Conservation (phyloP, 2,888 invertebrate species). For the Criorhina ranunculi region DNA sequence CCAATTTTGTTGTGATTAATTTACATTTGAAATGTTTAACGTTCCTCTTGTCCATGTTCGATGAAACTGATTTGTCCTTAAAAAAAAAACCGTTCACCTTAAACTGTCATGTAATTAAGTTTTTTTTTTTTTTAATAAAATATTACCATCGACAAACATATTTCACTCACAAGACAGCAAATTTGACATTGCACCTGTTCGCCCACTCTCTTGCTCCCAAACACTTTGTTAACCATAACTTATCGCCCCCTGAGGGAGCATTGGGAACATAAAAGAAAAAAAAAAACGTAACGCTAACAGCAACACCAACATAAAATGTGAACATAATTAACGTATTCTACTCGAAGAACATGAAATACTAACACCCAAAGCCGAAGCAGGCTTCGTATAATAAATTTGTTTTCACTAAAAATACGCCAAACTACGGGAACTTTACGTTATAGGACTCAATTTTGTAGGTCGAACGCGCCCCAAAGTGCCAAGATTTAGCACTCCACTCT, state of each 20-base stretch:
- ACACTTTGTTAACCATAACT: conserved; percentile 11
- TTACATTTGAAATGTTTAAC: too few species aligned
- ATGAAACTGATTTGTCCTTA: too few species aligned
- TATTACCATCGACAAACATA: background rate
- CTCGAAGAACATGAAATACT: conserved; percentile 28
- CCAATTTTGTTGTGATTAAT: too few species aligned
- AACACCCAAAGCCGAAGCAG: conserved; percentile 11
- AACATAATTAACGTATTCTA: conserved; percentile 42
- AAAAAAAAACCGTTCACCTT: too few species aligned
- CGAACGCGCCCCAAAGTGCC: conserved; percentile 37
- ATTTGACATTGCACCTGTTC: conserved; percentile 39
- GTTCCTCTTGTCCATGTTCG: too few species aligned
- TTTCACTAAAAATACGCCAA: conserved; percentile 48
- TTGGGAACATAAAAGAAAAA: background rate
- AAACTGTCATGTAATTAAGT: too few species aligned
- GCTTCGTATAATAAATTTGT: conserved; percentile 50
- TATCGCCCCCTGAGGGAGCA: background rate
- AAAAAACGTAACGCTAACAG: conserved; percentile 9
- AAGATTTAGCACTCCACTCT: conserved; percentile 44
- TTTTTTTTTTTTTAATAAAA: background rate
- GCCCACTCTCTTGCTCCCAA: background rate
- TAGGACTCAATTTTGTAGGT: conserved; percentile 36
- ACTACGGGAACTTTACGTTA: conserved; percentile 30
- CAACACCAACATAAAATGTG: conserved; percentile 30
- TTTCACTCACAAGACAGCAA: background rate